Evolutionary conservation across 2,113 vertebrate species (phyloP).

Genomic region (Thermophis baileyi): DNA sequence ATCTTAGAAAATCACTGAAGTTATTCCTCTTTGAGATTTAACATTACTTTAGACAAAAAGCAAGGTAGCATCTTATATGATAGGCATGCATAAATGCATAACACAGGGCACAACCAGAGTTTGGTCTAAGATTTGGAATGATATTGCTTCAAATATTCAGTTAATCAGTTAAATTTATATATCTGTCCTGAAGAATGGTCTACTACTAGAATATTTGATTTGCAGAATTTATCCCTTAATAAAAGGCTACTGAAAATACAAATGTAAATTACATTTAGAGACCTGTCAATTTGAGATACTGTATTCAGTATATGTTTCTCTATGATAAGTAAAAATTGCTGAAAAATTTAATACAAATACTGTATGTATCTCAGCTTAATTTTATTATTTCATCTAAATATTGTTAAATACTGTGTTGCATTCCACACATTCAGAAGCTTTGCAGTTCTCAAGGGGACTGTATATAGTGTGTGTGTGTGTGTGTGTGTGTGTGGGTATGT

Average conservation of each 20-base stretch:
- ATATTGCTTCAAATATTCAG: not conserved
- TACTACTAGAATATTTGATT: not conserved
- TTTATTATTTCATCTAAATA: not conserved
- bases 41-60: not conserved
- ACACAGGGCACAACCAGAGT: not conserved
- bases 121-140: not conserved
- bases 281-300: not conserved
- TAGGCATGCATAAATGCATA: not conserved
- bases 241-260: not conserved
- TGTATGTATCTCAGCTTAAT: not conserved
- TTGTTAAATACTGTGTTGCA: too few species aligned
- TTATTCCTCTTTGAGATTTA: not conserved
- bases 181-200: not conserved
- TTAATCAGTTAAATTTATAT: not conserved
- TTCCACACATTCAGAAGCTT: not conserved
- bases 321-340: constrained; percentile 12
- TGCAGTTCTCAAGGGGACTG: not conserved
- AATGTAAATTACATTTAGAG: not conserved
- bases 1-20: not conserved
- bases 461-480: not conserved
- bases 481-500: not conserved
- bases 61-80: not conserved
- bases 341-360: not conserved
- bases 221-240: not conserved
- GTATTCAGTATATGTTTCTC: not conserved